Percentiles rank a stretch among this genome's conserved stretches.
These are phyloP conservation scores for Trachythela sp. DNA, from an alignment of 64 coral and sea anemone species.

Conservation along the genomic window DNA sequence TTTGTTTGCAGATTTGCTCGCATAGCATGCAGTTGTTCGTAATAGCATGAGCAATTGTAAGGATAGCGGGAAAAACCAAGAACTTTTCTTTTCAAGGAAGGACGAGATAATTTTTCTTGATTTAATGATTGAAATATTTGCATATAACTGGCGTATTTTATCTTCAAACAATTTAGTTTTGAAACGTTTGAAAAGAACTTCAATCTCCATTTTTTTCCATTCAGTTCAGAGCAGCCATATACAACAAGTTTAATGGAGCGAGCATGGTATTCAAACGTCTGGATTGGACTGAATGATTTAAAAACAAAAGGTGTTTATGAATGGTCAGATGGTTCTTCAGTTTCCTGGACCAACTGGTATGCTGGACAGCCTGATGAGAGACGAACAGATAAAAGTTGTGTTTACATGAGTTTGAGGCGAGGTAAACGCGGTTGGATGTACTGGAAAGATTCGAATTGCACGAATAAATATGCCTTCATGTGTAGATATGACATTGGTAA, in stretches of 20 bases:
- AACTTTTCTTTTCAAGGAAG: no score
- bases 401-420: not conserved
- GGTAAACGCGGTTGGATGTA: not conserved
- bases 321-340: not conserved
- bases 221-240: not conserved
- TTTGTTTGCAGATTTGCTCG: no score
- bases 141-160: no score
- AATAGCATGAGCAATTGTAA: no score
- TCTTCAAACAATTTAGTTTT: not conserved
- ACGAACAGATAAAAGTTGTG: not conserved
- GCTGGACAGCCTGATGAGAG: not conserved
- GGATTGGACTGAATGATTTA: slow-evolving; percentile 6
- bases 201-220: not conserved
- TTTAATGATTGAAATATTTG: no score
- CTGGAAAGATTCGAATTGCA: not conserved
- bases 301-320: slow-evolving; percentile 20
- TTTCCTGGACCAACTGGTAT: slow-evolving; percentile 16
- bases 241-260: not conserved
- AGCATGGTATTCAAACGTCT: not conserved
- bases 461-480: not conserved
- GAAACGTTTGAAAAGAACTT: not conserved
- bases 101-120: no score
- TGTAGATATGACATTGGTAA: not conserved
- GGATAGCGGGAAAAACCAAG: no score
- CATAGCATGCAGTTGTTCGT: no score